Conservation (phyloP, 2,113 vertebrate genomes). For the Pedetes capensis region DNA sequence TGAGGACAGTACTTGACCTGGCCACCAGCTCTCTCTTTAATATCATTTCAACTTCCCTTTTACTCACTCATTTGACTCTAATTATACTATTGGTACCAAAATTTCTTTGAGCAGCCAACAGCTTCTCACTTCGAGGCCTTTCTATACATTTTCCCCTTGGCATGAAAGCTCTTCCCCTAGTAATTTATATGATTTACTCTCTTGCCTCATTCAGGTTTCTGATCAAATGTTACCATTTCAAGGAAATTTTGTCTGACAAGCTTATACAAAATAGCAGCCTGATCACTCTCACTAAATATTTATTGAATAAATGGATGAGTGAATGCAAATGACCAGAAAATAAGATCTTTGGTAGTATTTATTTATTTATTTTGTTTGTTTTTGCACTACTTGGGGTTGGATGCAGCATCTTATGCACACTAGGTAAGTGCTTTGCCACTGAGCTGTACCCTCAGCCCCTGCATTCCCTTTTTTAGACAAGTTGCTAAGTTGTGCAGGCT, state of each 20-base stretch:
- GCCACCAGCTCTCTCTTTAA: not conserved
- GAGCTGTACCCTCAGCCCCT: no score
- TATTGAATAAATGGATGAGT: slow-evolving; percentile 16
- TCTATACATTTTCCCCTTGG: not conserved
- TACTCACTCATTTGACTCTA: not conserved
- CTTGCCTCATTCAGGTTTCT: not conserved
- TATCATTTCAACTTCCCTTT: slow-evolving; percentile 4
- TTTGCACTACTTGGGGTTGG: no score
- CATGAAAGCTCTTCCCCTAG: not conserved
- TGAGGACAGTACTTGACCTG: not conserved
- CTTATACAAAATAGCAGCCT: not conserved
- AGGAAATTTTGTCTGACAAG: not conserved
- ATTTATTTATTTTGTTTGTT: slow-evolving; percentile 28
- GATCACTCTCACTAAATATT: slow-evolving; percentile 13
- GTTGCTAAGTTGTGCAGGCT: no score
- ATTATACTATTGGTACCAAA: not conserved
- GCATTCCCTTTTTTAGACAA: no score
- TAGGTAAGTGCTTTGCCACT: no score
- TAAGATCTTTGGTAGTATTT: not conserved
- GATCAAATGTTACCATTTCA: not conserved
- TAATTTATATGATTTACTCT: not conserved
- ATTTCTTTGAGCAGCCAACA: not conserved
- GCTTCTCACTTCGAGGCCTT: not conserved
- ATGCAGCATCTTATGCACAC: no score
- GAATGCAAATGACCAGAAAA: not conserved